phyloP scores from a whole-genome alignment of 2,113 vertebrate genomes.

The Saiga tatarica region DNA sequence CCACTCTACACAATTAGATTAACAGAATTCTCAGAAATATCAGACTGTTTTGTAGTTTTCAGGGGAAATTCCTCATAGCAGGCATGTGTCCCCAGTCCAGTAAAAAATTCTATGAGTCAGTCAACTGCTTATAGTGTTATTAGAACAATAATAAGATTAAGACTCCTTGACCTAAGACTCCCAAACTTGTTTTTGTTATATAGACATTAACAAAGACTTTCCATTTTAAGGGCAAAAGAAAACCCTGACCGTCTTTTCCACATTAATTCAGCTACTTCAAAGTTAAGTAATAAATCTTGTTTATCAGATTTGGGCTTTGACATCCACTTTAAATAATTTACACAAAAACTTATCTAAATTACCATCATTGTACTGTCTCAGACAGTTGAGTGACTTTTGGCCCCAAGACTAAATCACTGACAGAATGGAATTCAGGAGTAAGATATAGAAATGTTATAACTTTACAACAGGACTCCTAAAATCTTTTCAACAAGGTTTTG shows the following conservation, averaged over 20 bases:
- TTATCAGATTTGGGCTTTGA: background rate
- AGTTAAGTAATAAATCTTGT: background rate
- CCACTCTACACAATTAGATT: background rate
- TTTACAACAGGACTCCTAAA: background rate
- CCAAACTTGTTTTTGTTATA: background rate
- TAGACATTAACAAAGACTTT: background rate
- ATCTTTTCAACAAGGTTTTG: background rate
- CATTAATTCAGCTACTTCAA: background rate
- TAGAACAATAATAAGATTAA: background rate
- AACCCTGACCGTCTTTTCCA: background rate
- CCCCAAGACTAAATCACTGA: background rate
- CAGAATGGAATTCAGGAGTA: background rate
- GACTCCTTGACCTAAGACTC: background rate
- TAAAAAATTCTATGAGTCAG: background rate
- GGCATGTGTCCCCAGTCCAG: background rate
- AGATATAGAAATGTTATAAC: constrained; percentile 14
- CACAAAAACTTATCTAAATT: background rate
- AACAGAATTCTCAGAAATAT: background rate
- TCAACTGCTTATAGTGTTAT: background rate
- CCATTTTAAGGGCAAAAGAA: background rate
- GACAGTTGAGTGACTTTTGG: background rate
- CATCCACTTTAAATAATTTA: background rate
- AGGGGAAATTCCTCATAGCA: background rate
- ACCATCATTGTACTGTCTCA: background rate
- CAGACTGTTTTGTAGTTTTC: background rate